Conservation (phyloP, 2,113 vertebrate genomes). For the Rhinichthys klamathensis region DNA sequence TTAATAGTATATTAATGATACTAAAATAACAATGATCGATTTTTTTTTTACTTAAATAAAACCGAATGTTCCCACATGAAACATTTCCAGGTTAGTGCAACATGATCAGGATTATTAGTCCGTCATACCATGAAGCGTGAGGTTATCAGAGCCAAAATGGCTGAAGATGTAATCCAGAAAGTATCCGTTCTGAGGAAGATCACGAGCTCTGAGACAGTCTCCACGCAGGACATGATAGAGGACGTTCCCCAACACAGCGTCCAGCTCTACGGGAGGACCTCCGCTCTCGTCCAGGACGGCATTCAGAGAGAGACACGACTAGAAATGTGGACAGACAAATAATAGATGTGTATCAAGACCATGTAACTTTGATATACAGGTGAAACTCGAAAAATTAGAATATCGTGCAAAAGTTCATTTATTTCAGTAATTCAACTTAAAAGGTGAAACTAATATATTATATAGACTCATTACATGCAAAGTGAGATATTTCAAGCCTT, state of each 20-base stretch:
- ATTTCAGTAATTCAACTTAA: too few relatives aligned
- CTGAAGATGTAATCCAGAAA: slow-evolving; percentile 82
- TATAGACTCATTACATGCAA: too few relatives aligned
- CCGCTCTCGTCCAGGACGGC: slow-evolving; percentile 67
- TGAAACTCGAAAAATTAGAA: too few relatives aligned
- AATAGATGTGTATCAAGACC: not conserved
- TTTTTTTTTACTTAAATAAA: not conserved
- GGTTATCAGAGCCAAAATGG: slow-evolving; percentile 65
- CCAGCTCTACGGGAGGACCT: slow-evolving; percentile 41
- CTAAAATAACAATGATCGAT: not conserved
- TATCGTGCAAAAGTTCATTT: too few relatives aligned
- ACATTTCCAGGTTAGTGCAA: not conserved
- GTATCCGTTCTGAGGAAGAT: slow-evolving; percentile 76
- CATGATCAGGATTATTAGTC: not conserved
- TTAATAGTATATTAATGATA: not conserved
- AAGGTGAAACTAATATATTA: too few relatives aligned
- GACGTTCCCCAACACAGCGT: slow-evolving; percentile 68
- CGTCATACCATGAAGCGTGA: slow-evolving; percentile 75
- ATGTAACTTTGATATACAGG: not conserved
- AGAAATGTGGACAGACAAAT: not conserved
- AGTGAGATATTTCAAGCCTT: too few relatives aligned
- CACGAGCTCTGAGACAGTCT: slow-evolving; percentile 64
- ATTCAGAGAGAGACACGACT: slow-evolving; percentile 67
- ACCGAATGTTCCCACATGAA: not conserved
- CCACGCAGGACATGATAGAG: slow-evolving; percentile 74